Conservation (phyloP, 2,888 invertebrate species). For the Pyralis farinalis region DNA sequence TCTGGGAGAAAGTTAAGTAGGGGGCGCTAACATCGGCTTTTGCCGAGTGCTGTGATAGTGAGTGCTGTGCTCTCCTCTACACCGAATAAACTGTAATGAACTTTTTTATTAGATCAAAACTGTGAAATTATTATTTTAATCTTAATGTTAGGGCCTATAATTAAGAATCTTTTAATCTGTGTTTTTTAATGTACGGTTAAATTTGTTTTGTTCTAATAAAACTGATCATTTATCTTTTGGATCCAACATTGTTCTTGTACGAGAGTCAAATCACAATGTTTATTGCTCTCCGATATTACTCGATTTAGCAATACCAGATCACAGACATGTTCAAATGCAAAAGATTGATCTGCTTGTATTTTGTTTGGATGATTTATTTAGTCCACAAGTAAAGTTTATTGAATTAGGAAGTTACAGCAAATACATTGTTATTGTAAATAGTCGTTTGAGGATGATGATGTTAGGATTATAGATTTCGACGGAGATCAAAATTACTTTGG, state of each 20-base stretch:
- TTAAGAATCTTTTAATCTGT: constrained; percentile 47
- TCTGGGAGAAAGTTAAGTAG: constrained; percentile 23
- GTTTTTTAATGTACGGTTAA: constrained; percentile 35
- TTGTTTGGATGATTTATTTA: neutral
- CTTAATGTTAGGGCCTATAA: constrained; percentile 54
- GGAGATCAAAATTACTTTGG: neutral
- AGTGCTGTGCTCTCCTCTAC: constrained; percentile 69
- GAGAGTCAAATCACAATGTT: constrained; percentile 2
- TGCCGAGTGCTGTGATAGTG: constrained; percentile 74
- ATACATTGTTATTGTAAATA: constrained; percentile 38
- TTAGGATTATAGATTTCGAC: constrained; percentile 18
- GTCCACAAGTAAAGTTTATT: constrained; percentile 2
- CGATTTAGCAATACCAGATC: neutral
- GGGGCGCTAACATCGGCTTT: constrained; percentile 43
- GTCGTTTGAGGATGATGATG: constrained; percentile 30
- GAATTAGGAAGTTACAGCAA: constrained; percentile 14
- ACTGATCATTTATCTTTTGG: constrained; percentile 33
- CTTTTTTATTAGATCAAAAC: constrained; percentile 42
- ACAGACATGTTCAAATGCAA: neutral
- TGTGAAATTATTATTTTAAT: constrained; percentile 28
- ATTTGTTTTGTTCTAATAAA: constrained; percentile 45
- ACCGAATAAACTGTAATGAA: constrained; percentile 41
- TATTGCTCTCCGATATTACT: neutral
- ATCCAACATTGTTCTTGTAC: constrained; percentile 27
- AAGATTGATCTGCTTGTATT: neutral